A percentile compares a stretch with the other conserved stretches of the same genome.
phyloP scores from a whole-genome alignment of 2,113 vertebrate genomes.

The Morone chrysops region DNA sequence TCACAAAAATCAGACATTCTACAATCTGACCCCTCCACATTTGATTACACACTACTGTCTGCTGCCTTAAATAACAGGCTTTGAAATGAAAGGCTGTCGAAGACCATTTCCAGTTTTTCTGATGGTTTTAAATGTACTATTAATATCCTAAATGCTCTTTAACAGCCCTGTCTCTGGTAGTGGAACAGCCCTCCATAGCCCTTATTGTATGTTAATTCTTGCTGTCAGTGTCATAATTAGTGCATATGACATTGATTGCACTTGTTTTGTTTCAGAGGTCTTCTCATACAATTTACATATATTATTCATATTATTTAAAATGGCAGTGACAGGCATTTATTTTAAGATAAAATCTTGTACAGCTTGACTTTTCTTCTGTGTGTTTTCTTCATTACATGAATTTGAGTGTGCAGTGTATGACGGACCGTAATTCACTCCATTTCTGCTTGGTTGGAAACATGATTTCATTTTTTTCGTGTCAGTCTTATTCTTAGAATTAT shows the following conservation, averaged over 20 bases:
- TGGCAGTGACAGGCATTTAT: conserved; percentile 54
- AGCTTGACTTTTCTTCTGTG: conserved; percentile 32
- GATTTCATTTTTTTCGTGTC: conserved; percentile 41
- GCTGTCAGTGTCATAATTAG: conserved; percentile 86
- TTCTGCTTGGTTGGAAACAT: conserved; percentile 45
- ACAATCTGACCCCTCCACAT: conserved; percentile 82
- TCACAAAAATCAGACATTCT: conserved; percentile 84
- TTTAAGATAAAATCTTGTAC: conserved; percentile 23
- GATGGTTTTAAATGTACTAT: conserved; percentile 91
- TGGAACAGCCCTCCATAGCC: conserved; percentile 85
- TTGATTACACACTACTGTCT: conserved; percentile 90
- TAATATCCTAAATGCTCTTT: conserved; percentile 91
- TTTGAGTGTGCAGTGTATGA: conserved; percentile 30
- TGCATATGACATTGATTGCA: conserved; percentile 82
- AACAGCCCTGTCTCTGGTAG: conserved; percentile 86
- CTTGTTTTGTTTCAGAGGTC: conserved; percentile 71
- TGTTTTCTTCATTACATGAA: conserved; percentile 47
- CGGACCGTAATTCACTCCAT: conserved; percentile 36
- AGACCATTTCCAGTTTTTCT: conserved; percentile 82
- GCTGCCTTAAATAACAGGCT: conserved; percentile 92
- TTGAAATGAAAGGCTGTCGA: conserved; percentile 92
- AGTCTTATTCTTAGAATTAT: conserved; percentile 32
- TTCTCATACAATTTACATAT: conserved; percentile 70
- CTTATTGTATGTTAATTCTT: conserved; percentile 86
- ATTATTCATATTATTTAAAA: conserved; percentile 65